phyloP scores from a whole-genome alignment of 2,888 invertebrate genomes.

The Tachina grossa region DNA sequence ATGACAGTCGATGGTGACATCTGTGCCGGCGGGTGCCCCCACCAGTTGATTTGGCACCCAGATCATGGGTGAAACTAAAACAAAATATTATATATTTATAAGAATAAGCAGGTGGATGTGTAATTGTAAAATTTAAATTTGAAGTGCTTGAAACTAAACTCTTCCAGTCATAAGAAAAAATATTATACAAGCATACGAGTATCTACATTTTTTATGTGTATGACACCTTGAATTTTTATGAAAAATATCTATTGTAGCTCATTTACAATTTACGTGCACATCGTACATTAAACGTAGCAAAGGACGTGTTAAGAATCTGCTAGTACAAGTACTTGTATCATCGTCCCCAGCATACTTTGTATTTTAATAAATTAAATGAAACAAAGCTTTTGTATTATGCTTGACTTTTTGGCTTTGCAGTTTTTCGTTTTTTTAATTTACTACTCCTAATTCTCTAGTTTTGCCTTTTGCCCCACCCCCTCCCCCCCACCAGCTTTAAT shows the following conservation, averaged over 20 bases:
- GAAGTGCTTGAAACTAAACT: slow-evolving; percentile 13
- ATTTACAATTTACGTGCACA: slow-evolving; percentile 60
- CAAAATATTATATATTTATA: background rate
- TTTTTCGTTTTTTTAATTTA: background rate
- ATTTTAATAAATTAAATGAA: slow-evolving; percentile 57
- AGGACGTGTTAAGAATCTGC: slow-evolving; percentile 51
- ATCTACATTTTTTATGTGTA: too few species aligned
- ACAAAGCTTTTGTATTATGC: slow-evolving; percentile 35
- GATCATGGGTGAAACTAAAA: slow-evolving; percentile 94
- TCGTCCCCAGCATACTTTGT: slow-evolving; percentile 16
- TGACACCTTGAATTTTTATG: slow-evolving; percentile 45
- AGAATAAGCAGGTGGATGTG: background rate
- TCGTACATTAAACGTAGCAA: slow-evolving; percentile 23
- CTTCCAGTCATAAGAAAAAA: background rate
- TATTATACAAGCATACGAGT: background rate
- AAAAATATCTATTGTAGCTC: slow-evolving; percentile 40
- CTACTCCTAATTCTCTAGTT: background rate
- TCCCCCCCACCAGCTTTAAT: slow-evolving; percentile 9
- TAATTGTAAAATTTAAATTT: background rate
- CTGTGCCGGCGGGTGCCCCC: slow-evolving; percentile 94
- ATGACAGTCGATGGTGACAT: slow-evolving; percentile 96
- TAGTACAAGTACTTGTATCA: slow-evolving; percentile 11
- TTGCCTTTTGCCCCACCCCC: background rate
- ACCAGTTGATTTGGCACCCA: slow-evolving; percentile 97
- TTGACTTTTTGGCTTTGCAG: slow-evolving; percentile 4